Base-by-base conservation (phyloP, 2,888 invertebrate species). In the Julus scanicus region DNA sequence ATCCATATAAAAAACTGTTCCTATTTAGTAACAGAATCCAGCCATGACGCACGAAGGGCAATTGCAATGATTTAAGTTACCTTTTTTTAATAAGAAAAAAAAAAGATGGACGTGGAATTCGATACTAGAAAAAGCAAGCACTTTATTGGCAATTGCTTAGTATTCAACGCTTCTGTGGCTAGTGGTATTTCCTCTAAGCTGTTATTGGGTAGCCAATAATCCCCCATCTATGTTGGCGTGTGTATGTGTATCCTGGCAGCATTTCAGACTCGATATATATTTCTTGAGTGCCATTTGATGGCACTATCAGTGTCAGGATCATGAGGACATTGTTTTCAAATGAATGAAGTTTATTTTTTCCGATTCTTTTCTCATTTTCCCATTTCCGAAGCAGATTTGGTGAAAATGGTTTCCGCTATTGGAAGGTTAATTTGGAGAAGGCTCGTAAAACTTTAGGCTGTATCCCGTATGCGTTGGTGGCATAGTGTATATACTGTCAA, bases 341-440 rank as follows among this genome's bases (percentile, higher is more conserved):
- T 80, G 80, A 80, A 80, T 20, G 37, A 37, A 80, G 80, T 80
- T 80, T 80, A 80, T 80, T 80, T 80, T 80, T 80, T 37, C 80
- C 80, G 80, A 80, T 80, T 80, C 80, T 80, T 80, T 80, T 80
- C 80, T 80, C 80, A 80, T 80, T 80, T 80, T 80, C 80, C 37
- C 80, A 20, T 80, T 80, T 80, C 80, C 80, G 80, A 80, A 80
- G 80, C 80, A 80, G 80, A 80, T 80, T 80, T 80, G 80, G 80
- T 80, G 80, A 80, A 80, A 80, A 80, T 80, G 80, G 80, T 80
- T 80, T 80, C 80, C 80, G 80, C 80, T 80, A 80, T 80, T 80
- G 80, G 80, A 13, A 80, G 80, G 80, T 80, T 80, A 80, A 80
- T 80, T 80, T 80, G 80, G 80, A 80, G 80, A 80, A 80, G 80